Evolutionary conservation across 2,797 vertebrate species (phyloP).

Genomic region (Enteromius anoplus): DNA sequence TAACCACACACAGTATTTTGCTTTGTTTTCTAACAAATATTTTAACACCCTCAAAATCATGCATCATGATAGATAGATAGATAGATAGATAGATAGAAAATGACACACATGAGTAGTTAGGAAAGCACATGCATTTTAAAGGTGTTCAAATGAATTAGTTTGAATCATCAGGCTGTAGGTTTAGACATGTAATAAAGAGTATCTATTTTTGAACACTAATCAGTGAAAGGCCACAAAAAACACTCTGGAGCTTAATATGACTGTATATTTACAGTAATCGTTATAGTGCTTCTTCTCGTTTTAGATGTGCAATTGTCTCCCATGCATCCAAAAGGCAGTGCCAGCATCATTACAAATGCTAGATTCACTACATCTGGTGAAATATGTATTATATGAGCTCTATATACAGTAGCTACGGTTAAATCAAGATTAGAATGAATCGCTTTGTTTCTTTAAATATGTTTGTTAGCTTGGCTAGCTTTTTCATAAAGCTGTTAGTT

Average conservation of each 20-base stretch:
- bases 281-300: neutral
- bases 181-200: neutral
- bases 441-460: slow-evolving; percentile 20
- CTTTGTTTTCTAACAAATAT: neutral
- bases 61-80: neutral
- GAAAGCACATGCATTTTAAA: neutral
- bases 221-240: neutral
- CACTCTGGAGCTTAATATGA: neutral
- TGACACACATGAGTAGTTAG: neutral
- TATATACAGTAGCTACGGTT: neutral
- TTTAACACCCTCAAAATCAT: neutral
- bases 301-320: neutral
- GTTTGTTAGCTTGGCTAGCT: slow-evolving; percentile 72
- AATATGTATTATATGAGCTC: neutral
- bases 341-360: neutral
- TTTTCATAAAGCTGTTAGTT: slow-evolving; percentile 53
- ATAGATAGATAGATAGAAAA: neutral
- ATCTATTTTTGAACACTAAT: slow-evolving; percentile 6
- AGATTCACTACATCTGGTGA: neutral
- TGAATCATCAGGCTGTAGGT: slow-evolving; percentile 8
- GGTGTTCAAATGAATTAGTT: neutral
- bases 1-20: neutral
- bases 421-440: neutral
- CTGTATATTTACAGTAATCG: slow-evolving; percentile 15
- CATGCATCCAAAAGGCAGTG: neutral